These are phyloP conservation scores for Ochotona princeps DNA, from an alignment of 2,113 vertebrate genomes.

Conservation along the genomic window DNA sequence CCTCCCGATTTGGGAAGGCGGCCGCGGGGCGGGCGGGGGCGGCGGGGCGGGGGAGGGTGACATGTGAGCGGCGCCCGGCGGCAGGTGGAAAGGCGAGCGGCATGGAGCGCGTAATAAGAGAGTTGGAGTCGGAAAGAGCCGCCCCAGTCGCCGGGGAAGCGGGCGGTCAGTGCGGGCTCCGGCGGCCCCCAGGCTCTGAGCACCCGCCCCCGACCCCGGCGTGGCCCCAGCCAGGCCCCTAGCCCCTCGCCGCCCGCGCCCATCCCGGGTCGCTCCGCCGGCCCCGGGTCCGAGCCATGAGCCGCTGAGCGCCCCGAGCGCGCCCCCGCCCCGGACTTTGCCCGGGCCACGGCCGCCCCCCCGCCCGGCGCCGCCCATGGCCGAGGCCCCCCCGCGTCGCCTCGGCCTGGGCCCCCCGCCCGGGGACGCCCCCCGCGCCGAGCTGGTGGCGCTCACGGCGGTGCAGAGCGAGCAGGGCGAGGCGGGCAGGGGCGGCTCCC, in stretches of 20 bases:
- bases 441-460: slow-evolving; percentile 92
- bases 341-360: slow-evolving; percentile 55
- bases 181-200: slow-evolving; percentile 72
- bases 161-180: slow-evolving; percentile 75
- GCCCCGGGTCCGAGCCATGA: slow-evolving; percentile 68
- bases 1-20: slow-evolving; percentile 80
- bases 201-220: slow-evolving; percentile 63
- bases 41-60: slow-evolving; percentile 66
- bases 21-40: slow-evolving; percentile 70
- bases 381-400: slow-evolving; percentile 76
- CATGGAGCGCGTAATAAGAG: slow-evolving; percentile 82
- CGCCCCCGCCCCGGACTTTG: slow-evolving; percentile 27
- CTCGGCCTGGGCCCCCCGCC: slow-evolving; percentile 85
- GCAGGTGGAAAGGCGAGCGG: slow-evolving; percentile 82
- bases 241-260: slow-evolving; percentile 60
- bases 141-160: slow-evolving; percentile 68
- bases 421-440: slow-evolving; percentile 88
- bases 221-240: slow-evolving; percentile 49
- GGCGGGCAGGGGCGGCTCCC: slow-evolving; percentile 88
- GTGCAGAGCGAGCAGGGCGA: slow-evolving; percentile 92
- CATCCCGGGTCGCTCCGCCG: slow-evolving; percentile 44
- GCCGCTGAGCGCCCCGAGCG: slow-evolving; percentile 57
- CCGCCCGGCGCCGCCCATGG: slow-evolving; percentile 70
- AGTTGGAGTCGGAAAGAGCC: slow-evolving; percentile 74
- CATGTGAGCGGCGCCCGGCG: slow-evolving; percentile 79